Percentiles rank a stretch among this genome's conserved stretches.
Conservation (phyloP, 2,113 vertebrate genomes). For the Podarcis raffonei region DNA sequence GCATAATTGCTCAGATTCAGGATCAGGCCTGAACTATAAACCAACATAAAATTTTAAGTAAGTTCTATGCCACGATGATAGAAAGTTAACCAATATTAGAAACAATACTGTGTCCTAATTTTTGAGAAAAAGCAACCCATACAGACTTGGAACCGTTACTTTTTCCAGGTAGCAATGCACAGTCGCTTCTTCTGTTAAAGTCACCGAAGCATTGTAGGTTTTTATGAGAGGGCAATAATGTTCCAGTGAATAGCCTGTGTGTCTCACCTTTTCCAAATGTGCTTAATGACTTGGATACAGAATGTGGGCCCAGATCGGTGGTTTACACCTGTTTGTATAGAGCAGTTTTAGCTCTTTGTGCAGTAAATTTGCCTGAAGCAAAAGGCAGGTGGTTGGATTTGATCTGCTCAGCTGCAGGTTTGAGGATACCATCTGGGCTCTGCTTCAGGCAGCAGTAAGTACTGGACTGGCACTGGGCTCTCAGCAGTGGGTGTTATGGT, state of each 20-base stretch:
- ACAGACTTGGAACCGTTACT: not conserved
- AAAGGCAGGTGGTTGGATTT: not conserved
- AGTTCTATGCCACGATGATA: not conserved
- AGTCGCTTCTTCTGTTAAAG: not conserved
- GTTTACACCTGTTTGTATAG: not conserved
- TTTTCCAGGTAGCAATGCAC: not conserved
- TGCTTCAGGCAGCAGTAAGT: not conserved
- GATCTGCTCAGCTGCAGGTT: not conserved
- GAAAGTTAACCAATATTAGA: not conserved
- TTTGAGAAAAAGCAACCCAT: not conserved
- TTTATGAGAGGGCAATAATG: constrained; percentile 1
- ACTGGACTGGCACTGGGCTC: not conserved
- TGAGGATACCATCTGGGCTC: not conserved
- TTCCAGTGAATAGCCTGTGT: not conserved
- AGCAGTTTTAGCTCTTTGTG: not conserved
- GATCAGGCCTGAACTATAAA: not conserved
- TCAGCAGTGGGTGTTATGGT: not conserved
- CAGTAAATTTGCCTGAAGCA: not conserved
- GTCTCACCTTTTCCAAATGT: constrained; percentile 4
- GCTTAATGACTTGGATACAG: not conserved
- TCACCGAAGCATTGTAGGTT: not conserved
- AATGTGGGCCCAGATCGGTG: not conserved
- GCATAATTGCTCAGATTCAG: not conserved
- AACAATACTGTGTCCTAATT: not conserved
- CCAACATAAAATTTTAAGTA: not conserved